Evolutionary conservation across 2,797 vertebrate species (phyloP), one percentile per base, ranked within the genome.

Genomic region (Sciaenops ocellatus): DNA sequence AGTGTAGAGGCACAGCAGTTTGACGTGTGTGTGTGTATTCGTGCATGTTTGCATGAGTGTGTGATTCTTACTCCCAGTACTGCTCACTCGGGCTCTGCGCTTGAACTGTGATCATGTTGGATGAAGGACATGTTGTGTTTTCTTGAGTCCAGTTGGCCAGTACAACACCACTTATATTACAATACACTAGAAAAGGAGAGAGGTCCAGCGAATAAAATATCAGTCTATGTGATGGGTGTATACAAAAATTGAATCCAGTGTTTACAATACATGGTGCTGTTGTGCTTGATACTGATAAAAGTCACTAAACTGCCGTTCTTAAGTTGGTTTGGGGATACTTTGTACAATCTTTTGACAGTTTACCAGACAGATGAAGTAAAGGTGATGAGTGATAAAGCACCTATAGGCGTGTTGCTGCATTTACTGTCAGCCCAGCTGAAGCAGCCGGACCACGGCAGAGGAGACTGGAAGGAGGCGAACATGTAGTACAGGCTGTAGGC

Each of bases 61-160:
- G 66, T 46, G 60, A 34, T 26, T 73, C 98, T 97, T 95, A 99
- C 98, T 99, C 95, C 97, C 98, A 99, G 89, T 97, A 99, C 55
- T 96, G 96, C 71, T 98, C 97, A 70, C 95, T 99, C 22, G 95
- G 96, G 87, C 95, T 97, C 87, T 97, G 95, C 47, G 92, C 89
- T 17, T 92, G 64, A 34, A 69, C 76, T 65, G 80, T 90, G 76
- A 79, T 63, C 3, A 82, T 34, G 54, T 88, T 83, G 18, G 87
- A 87, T 7, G 89, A 87, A 16, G 90, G 48, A 82, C 96, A 98
- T 0, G 94, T 96, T 44, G 71, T 76, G 84, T 96, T 97, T 26
- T 91, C 88, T 57, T 87, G 92, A 0, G 95, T 95, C 85, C 88
- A 90, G 90, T 98, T 98, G n/a, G 83, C 69, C 44, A 62, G 48